Conservation (phyloP, 2,888 invertebrate species). For the Clitarchus hookeri region DNA sequence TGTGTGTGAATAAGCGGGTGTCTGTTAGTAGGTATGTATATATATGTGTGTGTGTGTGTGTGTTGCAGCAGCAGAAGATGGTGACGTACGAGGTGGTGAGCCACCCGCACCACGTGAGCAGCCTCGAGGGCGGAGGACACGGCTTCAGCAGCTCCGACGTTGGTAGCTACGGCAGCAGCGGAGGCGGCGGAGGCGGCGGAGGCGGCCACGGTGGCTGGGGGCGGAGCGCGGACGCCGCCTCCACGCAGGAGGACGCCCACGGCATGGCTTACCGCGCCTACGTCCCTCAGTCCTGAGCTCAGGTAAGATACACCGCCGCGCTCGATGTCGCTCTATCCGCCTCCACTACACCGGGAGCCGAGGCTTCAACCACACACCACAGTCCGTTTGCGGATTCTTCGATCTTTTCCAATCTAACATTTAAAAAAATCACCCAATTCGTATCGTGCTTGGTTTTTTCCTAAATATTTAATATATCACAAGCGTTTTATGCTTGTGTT, state of each 20-base stretch:
- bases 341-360: too few species aligned
- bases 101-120: conserved; percentile 77
- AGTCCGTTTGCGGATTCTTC: too few species aligned
- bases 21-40: too few species aligned
- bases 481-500: too few species aligned
- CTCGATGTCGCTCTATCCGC: too few species aligned
- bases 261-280: conserved; percentile 80
- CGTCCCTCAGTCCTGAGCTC: conserved; percentile 38
- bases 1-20: too few species aligned
- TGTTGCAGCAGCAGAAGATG: conserved; percentile 76
- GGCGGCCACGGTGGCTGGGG: conserved; percentile 77
- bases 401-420: too few species aligned
- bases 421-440: too few species aligned
- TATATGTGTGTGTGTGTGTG: too few species aligned
- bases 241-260: conserved; percentile 61
- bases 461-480: too few species aligned
- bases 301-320: neutral
- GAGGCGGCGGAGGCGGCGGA: conserved; percentile 64
- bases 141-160: conserved; percentile 58
- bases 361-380: too few species aligned
- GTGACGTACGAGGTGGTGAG: conserved; percentile 87
- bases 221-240: conserved; percentile 59
- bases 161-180: conserved; percentile 62
- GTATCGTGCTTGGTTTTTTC: too few species aligned
- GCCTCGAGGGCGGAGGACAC: conserved; percentile 66